These are phyloP conservation scores for Hipposideros armiger DNA, from an alignment of 2,113 vertebrate species.

Conservation along the genomic window DNA sequence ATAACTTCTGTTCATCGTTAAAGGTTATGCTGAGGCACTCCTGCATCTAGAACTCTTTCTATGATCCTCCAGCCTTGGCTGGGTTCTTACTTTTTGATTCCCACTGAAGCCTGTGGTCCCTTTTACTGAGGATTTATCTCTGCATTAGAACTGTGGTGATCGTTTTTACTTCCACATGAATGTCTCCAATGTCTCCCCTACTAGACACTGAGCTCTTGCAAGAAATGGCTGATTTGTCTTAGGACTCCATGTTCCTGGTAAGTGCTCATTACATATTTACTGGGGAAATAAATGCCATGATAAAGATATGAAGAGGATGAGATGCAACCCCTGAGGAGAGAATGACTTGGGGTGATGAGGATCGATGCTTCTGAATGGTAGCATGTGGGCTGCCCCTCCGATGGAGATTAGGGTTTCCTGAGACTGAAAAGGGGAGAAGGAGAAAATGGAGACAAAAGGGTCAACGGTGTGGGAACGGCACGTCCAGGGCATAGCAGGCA, in stretches of 20 bases:
- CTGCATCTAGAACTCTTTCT: background rate
- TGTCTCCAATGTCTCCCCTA: background rate
- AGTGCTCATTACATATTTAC: background rate
- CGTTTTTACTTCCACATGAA: background rate
- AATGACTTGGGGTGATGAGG: no score
- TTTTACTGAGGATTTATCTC: background rate
- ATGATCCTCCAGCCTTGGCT: background rate
- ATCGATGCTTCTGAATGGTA: background rate
- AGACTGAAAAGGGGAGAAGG: background rate
- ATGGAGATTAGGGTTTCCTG: background rate
- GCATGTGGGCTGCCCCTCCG: background rate
- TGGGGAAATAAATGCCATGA: background rate
- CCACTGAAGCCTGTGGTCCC: background rate
- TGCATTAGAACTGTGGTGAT: background rate
- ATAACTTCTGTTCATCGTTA: background rate
- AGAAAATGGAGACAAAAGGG: background rate
- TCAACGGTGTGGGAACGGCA: background rate
- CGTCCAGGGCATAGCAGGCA: background rate
- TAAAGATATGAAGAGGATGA: background rate
- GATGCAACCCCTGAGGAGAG: background rate
- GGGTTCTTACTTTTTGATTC: background rate
- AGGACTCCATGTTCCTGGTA: background rate
- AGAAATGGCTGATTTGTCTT: background rate
- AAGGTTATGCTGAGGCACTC: accelerated
- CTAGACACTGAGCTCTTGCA: background rate